These are phyloP conservation scores for Crocallis elinguaria DNA, from an alignment of 2,888 invertebrate genomes.

Conservation along the genomic window DNA sequence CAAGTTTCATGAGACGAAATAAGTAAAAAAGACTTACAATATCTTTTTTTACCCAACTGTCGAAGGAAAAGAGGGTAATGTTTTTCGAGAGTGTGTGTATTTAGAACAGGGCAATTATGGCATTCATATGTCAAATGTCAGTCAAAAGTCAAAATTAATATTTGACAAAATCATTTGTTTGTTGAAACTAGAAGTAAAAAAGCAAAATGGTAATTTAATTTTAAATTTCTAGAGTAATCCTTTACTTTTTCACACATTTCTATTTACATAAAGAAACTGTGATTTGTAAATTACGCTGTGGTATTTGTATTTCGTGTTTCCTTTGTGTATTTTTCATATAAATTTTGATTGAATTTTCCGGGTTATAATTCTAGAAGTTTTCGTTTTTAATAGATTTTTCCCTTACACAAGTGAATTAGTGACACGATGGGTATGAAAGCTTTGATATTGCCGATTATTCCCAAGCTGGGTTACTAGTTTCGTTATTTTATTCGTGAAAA, in stretches of 20 bases:
- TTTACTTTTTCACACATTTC: constrained; percentile 12
- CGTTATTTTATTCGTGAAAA: constrained; percentile 2
- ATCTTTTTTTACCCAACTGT: too few species aligned
- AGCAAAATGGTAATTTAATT: constrained; percentile 78
- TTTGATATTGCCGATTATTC: not conserved
- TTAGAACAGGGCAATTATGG: not conserved
- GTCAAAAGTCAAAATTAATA: constrained; percentile 36
- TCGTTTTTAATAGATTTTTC: constrained; percentile 24
- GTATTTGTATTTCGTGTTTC: constrained; percentile 52
- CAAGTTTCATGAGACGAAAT: too few species aligned
- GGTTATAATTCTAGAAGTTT: constrained; percentile 37
- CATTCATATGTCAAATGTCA: constrained; percentile 16
- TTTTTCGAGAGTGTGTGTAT: not conserved
- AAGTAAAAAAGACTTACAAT: too few species aligned
- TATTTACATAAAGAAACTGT: not conserved
- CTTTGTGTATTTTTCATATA: constrained; percentile 44
- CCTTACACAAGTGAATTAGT: constrained; percentile 7
- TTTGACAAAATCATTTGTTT: constrained; percentile 32
- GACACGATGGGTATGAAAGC: constrained; percentile 43
- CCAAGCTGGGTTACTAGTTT: not conserved
- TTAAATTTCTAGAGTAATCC: constrained; percentile 57
- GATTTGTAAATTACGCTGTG: constrained; percentile 34
- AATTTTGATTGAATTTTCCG: constrained; percentile 40
- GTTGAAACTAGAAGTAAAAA: constrained; percentile 43
- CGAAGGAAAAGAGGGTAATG: too few species aligned